Conservation (phyloP, 2,113 vertebrate genomes). For the Carassius auratus region DNA sequence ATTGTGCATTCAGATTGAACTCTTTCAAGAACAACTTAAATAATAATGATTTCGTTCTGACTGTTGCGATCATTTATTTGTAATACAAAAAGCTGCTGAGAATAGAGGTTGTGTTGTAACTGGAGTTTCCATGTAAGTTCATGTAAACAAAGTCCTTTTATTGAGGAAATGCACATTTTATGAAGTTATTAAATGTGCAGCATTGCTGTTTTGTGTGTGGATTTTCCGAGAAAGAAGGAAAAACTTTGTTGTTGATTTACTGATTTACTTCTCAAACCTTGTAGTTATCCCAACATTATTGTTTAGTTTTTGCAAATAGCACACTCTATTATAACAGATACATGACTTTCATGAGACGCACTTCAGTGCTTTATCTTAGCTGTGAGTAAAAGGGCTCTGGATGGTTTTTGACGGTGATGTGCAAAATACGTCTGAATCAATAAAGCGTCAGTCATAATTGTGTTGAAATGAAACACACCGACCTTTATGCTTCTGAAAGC, state of each 20-base stretch:
- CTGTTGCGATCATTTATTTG: slow-evolving; percentile 1
- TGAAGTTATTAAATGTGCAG: no score
- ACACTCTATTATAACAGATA: background rate
- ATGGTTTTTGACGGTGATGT: background rate
- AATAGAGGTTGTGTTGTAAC: background rate
- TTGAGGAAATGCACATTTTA: no score
- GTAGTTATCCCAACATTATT: background rate
- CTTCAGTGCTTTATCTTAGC: background rate
- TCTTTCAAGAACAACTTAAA: background rate
- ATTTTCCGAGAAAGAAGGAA: background rate
- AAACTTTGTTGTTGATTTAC: background rate
- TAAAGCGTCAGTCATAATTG: background rate
- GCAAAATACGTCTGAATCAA: background rate
- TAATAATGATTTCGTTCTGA: background rate
- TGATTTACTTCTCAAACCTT: background rate
- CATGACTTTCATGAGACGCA: background rate
- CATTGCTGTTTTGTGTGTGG: no score
- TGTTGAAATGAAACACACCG: background rate
- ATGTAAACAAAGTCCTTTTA: background rate
- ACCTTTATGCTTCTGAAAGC: slow-evolving; percentile 19
- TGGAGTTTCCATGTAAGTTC: background rate
- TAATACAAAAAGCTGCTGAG: background rate
- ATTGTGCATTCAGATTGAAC: slow-evolving; percentile 31
- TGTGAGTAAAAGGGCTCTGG: background rate
- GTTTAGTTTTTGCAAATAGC: background rate